Base-by-base conservation (phyloP, 2,888 invertebrate species). In the Maniola hyperantus region DNA sequence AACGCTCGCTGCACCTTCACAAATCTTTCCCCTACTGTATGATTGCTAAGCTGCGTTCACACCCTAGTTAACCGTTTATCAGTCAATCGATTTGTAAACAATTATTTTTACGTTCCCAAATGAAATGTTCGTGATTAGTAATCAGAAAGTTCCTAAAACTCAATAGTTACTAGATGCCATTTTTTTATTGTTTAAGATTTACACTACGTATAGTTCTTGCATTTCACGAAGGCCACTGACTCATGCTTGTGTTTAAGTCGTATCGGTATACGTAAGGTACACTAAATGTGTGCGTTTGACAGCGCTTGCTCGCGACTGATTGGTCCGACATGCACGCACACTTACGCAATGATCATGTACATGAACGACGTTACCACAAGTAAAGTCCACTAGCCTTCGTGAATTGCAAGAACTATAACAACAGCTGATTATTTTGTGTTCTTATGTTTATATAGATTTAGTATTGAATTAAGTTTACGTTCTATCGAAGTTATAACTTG, bases 81-180 rank as follows among this genome's bases (percentile, higher is more conserved):
- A 39, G 18, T 48, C 54, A 53, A 62, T 60, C 61, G 54, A 39
- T 63, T 62, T 62, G 64, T 67, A n/a, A 59, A 48, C 26, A 46
- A 18, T 11, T 58, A 44, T 20, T 66, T 59, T 64, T 60, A 64
- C n/a, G 39, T 64, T 61, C 36, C 59, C 62, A 59, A 67, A 68
- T 65, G 64, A 64, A 70, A 65, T 66, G 66, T 71, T 72, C 66
- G 71, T 68, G 66, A 85, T 85, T 84, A 84, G 72, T 74, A 71
- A 76, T 74, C 83, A 83, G 78, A 88, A 86, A 89, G 91, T 91
- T 91, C 91, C 91, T 91, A 89, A 83, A 79, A 84, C 81, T 84
- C 83, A 81, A 83, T 84, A 84, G 83, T 79, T 81, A 82, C 76
- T 84, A 85, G 86, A 86, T 89, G 90, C 90, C 91, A 89, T 90